Percentiles rank a stretch among this genome's conserved stretches.
Conservation (phyloP, 2,888 invertebrate species). For the Hanleya hanleyi region DNA sequence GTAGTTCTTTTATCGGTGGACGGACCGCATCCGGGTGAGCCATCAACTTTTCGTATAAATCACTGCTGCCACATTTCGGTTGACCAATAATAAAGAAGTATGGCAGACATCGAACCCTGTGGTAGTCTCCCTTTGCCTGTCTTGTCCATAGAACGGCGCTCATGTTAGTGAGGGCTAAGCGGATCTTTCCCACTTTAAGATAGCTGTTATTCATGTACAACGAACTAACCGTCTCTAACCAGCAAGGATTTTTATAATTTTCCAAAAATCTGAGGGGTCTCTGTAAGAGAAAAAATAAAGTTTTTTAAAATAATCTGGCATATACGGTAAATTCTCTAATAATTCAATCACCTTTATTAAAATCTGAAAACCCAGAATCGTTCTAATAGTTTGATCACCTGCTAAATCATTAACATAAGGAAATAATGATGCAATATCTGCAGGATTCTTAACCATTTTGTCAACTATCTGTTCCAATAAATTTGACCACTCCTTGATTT, state of each 20-base stretch:
- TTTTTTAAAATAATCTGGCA: too few species aligned
- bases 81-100: conserved; percentile 79
- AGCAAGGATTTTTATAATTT: conserved; percentile 61
- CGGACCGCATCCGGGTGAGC: conserved; percentile 53
- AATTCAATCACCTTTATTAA: too few species aligned
- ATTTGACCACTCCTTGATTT: too few species aligned
- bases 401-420: too few species aligned
- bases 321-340: too few species aligned
- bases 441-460: too few species aligned
- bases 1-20: conserved; percentile 61
- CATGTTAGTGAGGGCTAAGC: neutral
- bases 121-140: conserved; percentile 19
- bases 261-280: conserved; percentile 42
- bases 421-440: too few species aligned
- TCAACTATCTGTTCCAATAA: too few species aligned
- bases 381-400: too few species aligned
- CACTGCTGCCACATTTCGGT: conserved; percentile 64
- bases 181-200: neutral
- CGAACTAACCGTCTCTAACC: conserved; percentile 47
- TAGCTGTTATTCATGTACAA: conserved; percentile 51
- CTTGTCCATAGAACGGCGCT: conserved; percentile 12
- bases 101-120: conserved; percentile 82
- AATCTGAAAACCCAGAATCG: too few species aligned
- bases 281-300: conserved; percentile 46
- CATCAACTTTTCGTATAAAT: conserved; percentile 54